Base-by-base conservation (phyloP, 1,140 invertebrate genomes). In the Drosophila burlai region DNA sequence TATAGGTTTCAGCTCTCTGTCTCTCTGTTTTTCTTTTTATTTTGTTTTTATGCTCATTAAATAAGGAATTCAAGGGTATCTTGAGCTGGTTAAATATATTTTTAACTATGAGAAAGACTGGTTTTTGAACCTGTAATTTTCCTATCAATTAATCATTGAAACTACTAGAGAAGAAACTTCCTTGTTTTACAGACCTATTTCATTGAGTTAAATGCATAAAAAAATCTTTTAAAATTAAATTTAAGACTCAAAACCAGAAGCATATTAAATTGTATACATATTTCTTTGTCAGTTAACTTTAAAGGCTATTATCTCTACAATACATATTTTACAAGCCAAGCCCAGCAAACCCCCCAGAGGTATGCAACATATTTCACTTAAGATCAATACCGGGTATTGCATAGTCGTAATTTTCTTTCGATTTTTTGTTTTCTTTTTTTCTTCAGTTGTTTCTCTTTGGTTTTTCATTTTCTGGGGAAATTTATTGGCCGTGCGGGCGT, bases 401-500 rank as follows among this genome's bases (percentile, higher is more conserved):
- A 55, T 54, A 55, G 54, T 38, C 52, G 21, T 5, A 24, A 24
- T 57, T 24, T 52, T 18, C 10, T 7, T 40, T 55, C 9, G 1
- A 5, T 24, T 24, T 57, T 54, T 40, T 57, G 29, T 36, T 16
- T 59, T 58, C 54, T 21, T 24, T 29, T 45, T 45, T 45, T 24
- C 21, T 40, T 42, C 43, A 36, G 18, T 11, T 40, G 54, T 13
- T 34, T 62, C 42, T 65, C 57, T 43, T 63, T 26, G 40, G 40
- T 43, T 66, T 63, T 63, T 66, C 63, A 64, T 45, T 55, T 79
- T 59, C 60, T 58, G 54, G 45, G 31, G 29, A 54, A 61, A 79
- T 79, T 79, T 80, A 80, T 80, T 80, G 76, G 77, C 68, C 76
- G 55, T 76, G 74, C 73, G 72, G 72, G 74, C 72, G 76, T 79